Evolutionary conservation across 2,888 invertebrate species (phyloP).

Genomic region (Seira musarum): DNA sequence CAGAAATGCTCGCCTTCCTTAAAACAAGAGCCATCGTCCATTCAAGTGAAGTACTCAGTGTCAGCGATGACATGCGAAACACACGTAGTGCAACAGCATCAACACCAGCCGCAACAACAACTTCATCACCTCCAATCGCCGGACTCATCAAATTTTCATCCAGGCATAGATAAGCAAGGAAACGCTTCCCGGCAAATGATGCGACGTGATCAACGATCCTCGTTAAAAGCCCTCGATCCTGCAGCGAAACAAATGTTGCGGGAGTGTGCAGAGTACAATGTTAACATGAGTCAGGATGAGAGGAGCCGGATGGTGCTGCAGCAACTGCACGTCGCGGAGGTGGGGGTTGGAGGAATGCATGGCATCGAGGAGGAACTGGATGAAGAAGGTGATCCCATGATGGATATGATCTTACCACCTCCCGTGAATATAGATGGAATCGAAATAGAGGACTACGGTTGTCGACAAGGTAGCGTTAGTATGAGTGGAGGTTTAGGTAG

Average conservation of each 20-base stretch:
- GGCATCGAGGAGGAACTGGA: constrained; percentile 76
- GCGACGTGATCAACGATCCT: constrained; percentile 75
- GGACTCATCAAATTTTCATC: constrained; percentile 71
- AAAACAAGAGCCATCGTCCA: constrained; percentile 62
- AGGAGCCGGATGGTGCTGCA: constrained; percentile 70
- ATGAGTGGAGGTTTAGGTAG: constrained; percentile 28
- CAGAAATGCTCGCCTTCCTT: constrained; percentile 61
- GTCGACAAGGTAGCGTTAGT: constrained; percentile 26
- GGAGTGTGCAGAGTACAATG: constrained; percentile 71
- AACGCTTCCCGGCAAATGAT: constrained; percentile 65
- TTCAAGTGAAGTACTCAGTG: constrained; percentile 67
- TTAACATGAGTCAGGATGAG: constrained; percentile 69
- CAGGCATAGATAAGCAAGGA: constrained; percentile 60
- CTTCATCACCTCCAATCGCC: constrained; percentile 72
- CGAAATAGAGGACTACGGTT: constrained; percentile 33
- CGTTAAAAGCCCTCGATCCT: constrained; percentile 66
- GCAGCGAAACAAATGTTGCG: constrained; percentile 70
- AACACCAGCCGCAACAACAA: constrained; percentile 75
- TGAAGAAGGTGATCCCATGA: constrained; percentile 75
- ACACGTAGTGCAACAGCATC: constrained; percentile 74
- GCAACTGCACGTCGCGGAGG: constrained; percentile 70
- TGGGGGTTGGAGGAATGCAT: constrained; percentile 48
- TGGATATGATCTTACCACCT: constrained; percentile 56
- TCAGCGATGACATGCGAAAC: constrained; percentile 67
- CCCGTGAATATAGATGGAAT: constrained; percentile 37